Evolutionary conservation across 2,113 vertebrate species (phyloP), one percentile per base, ranked within the genome.

Genomic region (Choloepus hoffmanni): DNA sequence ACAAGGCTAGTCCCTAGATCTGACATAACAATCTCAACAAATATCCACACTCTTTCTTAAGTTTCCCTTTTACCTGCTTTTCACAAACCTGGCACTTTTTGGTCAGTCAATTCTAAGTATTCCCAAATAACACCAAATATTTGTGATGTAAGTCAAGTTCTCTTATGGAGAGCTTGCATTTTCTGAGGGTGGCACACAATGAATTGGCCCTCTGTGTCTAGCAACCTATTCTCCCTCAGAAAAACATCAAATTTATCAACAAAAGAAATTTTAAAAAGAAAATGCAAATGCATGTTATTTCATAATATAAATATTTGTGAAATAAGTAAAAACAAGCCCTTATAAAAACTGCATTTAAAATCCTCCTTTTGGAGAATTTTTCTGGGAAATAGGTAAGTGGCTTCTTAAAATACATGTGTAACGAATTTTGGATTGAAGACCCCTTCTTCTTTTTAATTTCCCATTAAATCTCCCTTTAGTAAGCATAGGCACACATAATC

Each of bases 401-500:
- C n/a, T 91, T 96, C 55, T 95, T 65, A 95, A 93, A 96, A 93
- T 93, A 53, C 87, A 95, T 92, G 40, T 95, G 70, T 90, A 95
- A 96, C 97, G 76, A 97, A 95, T 24, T 90, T 97, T 90, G 77
- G 7, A 95, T 89, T 85, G 50, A 93, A 89, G n/a, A 30, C 7
- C 40, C 4, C 48, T 60, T 88, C 15, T 77, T 88, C 55, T 94
- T 94, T 58, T 93, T 89, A 81, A 70, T 90, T 95, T 96, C 53
- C n/a, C 63, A 72, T n/a, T 92, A 92, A 90, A 93, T 89, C 50
- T 89, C 33, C 58, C 40, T 95, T 23, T 78, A 76, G 84, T 93
- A 92, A 92, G 53, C 53, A 50, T 90, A 93, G 40, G 40, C 50
- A 95, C 85, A 86, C 45, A 90, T 95, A 86, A 96, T 96, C 95